Evolutionary conservation across 1,140 invertebrate species (phyloP).

Genomic region (Rhyacophila brunnea): DNA sequence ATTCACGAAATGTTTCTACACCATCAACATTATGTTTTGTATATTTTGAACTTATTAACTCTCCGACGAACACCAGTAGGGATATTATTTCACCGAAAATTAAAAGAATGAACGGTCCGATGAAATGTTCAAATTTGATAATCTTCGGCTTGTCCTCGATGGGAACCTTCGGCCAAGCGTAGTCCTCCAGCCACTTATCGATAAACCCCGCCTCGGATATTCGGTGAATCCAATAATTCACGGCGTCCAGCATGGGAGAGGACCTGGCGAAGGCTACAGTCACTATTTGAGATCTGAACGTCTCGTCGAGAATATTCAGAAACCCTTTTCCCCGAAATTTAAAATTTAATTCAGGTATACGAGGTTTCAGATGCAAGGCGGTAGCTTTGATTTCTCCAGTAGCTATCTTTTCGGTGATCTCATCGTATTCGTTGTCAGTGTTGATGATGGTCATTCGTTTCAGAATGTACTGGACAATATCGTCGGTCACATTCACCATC

Average conservation of each 20-base stretch:
- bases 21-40: not conserved
- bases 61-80: slow-evolving; percentile 17
- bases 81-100: slow-evolving; percentile 16
- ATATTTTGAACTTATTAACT: slow-evolving; percentile 7
- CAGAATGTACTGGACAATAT: slow-evolving; percentile 12
- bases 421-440: slow-evolving; percentile 12
- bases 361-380: slow-evolving; percentile 18
- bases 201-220: slow-evolving; percentile 28
- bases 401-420: slow-evolving; percentile 13
- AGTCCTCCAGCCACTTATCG: slow-evolving; percentile 26
- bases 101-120: slow-evolving; percentile 23
- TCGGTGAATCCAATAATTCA: slow-evolving; percentile 21
- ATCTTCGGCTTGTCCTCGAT: slow-evolving; percentile 8
- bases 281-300: slow-evolving; percentile 22
- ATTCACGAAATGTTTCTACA: no score
- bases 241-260: slow-evolving; percentile 17
- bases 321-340: slow-evolving; percentile 12
- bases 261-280: slow-evolving; percentile 19
- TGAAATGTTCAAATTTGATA: slow-evolving; percentile 21
- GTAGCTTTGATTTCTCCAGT: slow-evolving; percentile 13
- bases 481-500: slow-evolving; percentile 25
- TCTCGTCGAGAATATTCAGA: slow-evolving; percentile 22
- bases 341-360: slow-evolving; percentile 25
- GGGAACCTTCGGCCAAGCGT: not conserved
- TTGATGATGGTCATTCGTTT: slow-evolving; percentile 13